Base-by-base conservation (phyloP, 2,888 invertebrate genomes). In the Cephus sareptanus region DNA sequence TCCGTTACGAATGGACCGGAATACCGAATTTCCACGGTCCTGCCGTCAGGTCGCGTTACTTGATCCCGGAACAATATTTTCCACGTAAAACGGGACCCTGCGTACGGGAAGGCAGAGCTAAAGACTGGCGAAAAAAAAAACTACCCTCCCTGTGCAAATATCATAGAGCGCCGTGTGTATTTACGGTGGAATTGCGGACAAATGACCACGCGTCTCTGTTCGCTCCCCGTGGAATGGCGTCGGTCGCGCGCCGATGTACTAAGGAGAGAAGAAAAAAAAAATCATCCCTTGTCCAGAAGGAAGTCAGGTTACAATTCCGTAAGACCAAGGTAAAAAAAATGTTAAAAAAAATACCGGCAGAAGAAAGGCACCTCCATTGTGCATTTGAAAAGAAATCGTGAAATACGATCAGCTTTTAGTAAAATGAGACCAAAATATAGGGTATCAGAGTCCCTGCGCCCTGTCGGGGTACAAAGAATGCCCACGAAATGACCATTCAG, bases 391-490 rank as follows among this genome's bases (percentile, higher is more conserved):
- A 76, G 77, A 76, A 88, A 88, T 87, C 83, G 83, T 90, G 90
- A 90, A 90, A 90, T 89, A 90, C 86, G 90, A 90, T 90, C 90
- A 85, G 89, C 89, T 90, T 90, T 90, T 90, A 90, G 90, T 90
- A 89, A 90, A 90, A 90, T 87, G 89, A 90, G 88, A 89, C 87
- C 84, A 87, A 90, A 90, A 90, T 89, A 87, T 87, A 87, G 86
- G 86, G 86, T 88, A 88, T 88, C 85, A 84, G 79, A 82, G 80
- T 83, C 75, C 75, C 79, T 76, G 77, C 34, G 34, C 35, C 33
- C 76, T 69, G 75, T 74, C 73, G 76, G 35, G 56, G 23, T 79
- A 86, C 83, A 84, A 85, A 82, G 74, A 83, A 84, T 80, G 80
- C 77, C 86, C 84, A 83, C 87, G 85, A 88, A 89, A 88, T 88